Evolutionary conservation across 2,888 invertebrate genomes (phyloP), one percentile per base, ranked within the genome.

Genomic region (Leptopilina myrica): DNA sequence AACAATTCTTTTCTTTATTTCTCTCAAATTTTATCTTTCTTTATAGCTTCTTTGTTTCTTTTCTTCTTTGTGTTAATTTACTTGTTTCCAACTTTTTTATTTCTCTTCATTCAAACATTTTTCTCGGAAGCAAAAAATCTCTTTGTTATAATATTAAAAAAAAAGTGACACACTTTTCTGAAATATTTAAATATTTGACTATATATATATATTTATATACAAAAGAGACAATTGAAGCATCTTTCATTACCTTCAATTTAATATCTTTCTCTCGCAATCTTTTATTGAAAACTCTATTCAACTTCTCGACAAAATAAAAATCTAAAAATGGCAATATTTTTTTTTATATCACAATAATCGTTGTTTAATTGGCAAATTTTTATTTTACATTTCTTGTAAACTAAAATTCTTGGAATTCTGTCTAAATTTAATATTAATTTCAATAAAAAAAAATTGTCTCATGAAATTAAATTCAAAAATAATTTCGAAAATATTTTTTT

Each of bases 131-230:
- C 49, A 26, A 20, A 33, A 33, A 56, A 59, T 4, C 53, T 56
- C 73, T 56, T 8, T 73, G 43, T 43, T 43, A 43, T 43, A 8
- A 43, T 33, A 33, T 33, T 33, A 43, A 8, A 43, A 43, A 43
- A 73, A 73, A 56, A 56, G 6, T 73, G 56, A 9, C 53, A 73
- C 26, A 73, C 56, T 73, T 73, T 73, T 9, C 26, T 56, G 56
- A 33, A 73, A 26, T 73, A 33, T 73, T 73, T 73, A 73, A 33
- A 33, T 53, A 43, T 43, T 9, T 73, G 56, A 40, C 73, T 11
- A 11, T 43, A 20, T 20, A 20, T 33, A 56, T 73, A 73, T 56
- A n/a, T 73, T 53, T 59, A 9, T 43, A 43, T 43, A 8, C 43
- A 2, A 33, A 1, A 33, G 73, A 73, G 56, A n/a, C 14, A 73